Evolutionary conservation across 2,797 vertebrate species (phyloP), one percentile per base, ranked within the genome.

Genomic region (Argyrosomus regius): DNA sequence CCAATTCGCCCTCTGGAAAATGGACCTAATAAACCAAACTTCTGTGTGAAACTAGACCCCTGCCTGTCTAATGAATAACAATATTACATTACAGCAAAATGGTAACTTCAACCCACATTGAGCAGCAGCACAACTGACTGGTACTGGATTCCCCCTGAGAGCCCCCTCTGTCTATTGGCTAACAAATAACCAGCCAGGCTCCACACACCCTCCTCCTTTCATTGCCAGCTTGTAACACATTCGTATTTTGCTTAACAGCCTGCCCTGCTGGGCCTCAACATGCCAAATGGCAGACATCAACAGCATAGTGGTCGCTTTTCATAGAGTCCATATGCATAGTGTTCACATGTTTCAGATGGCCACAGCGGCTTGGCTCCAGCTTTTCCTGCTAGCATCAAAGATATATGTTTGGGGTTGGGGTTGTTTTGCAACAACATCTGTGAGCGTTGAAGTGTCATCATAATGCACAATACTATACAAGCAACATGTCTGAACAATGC

Each of bases 241-340:
- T 80, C 77, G 68, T 69, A 79, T 87, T 88, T 80, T 82, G 68
- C 70, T 76, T 63, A 61, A 86, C 90, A 81, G 83, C 67, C 77
- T 72, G 84, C 87, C 87, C 90, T 62, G 85, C 83, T 87, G 88
- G 78, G 85, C 75, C 78, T 79, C 72, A 20, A 73, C 72, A 56
- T 71, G 88, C 88, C 85, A 85, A 84, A 87, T 76, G 80, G 82
- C 18, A 56, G 56, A 58, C 85, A 35, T 83, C 65, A 45, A 24
- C 56, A 3, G 46, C 81, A 56, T 22, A 43, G 82, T 83, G 81
- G 77, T 87, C 86, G 83, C 80, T n/a, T 85, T 72, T 83, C 58
- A 58, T 66, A 45, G 57, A 56, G 72, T 77, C 86, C 87, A 90
- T 88, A 89, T 91, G 89, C 76, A 80, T 56, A 1, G 35, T 35